Base-by-base conservation (phyloP, 2,888 invertebrate species). In the Drosophila monieri region DNA sequence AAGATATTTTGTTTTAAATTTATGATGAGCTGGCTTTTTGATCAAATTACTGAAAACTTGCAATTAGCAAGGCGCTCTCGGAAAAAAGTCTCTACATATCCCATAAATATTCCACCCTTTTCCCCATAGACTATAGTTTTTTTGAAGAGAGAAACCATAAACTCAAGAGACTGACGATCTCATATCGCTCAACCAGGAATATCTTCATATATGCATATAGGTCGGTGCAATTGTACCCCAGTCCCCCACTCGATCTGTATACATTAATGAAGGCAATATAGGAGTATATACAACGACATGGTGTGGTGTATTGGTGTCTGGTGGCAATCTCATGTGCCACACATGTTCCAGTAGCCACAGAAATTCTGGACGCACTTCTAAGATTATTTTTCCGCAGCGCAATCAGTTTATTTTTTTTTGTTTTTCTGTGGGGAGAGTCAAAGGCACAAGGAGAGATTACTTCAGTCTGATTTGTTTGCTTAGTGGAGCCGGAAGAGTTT, bases 211-310 rank as follows among this genome's bases (percentile, higher is more conserved):
- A 5, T 53, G 23, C 18, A n/a, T 25, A 35, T n/a, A 57, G 8
- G 9, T 66, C 64, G 65, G 74, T 85, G 88, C 88, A 87, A 78
- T 81, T 74, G 88, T 74, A 85, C 61, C 69, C 74, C 80, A 35
- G 64, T 59, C 23, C 23, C 39, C 37, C 39, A 51, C 14, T 70
- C 54, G 43, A 14, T 71, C 32, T 56, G 41, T 52, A 46, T 52
- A 53, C 53, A 32, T 54, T 60, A 65, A 60, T 57, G 59, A 56
- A 55, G 48, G 32, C 65, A 53, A 47, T 59, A 55, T 44, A 53
- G 21, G 59, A 14, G 57, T 27, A 37, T 15, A 53, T 43, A 37
- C 59, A 41, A 4, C 15, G 9, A 12, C 23, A 18, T 47, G 6
- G 23, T 18, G 27, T 12, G 54, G 14, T 59, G 52, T 76, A 39